Percentiles rank a stretch among this genome's conserved stretches.
phyloP scores from a whole-genome alignment of 2,888 invertebrate genomes.

The Ophion obscuratus region DNA sequence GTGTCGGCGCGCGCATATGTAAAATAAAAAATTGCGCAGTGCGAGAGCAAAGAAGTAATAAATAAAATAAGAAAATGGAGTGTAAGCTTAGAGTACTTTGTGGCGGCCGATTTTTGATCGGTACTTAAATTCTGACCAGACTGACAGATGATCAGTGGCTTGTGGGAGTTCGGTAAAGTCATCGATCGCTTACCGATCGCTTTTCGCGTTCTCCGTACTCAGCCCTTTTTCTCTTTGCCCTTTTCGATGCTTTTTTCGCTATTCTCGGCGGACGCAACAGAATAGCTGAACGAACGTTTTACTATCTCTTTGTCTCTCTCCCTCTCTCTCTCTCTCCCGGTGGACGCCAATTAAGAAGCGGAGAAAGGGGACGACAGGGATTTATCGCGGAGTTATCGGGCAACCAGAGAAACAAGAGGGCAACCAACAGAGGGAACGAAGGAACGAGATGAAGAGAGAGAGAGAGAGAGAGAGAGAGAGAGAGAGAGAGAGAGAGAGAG shows the following conservation, averaged over 20 bases:
- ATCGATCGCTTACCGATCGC: background rate
- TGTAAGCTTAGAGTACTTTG: no score
- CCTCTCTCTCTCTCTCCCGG: slow-evolving; percentile 22
- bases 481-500: slow-evolving; percentile 42
- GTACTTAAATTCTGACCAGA: background rate
- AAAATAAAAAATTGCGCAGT: background rate
- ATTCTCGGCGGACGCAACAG: slow-evolving; percentile 8
- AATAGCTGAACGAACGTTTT: slow-evolving; percentile 29
- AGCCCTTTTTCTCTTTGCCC: background rate
- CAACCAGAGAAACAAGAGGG: slow-evolving; percentile 56
- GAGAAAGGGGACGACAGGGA: slow-evolving; percentile 73
- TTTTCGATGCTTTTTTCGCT: background rate
- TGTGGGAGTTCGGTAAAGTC: no score
- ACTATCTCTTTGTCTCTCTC: background rate
- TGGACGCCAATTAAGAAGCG: slow-evolving; percentile 76
- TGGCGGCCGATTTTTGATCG: no score
- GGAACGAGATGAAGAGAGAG: background rate
- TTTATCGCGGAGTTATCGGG: slow-evolving; percentile 77
- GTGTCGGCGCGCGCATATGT: no score
- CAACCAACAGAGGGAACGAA: slow-evolving; percentile 39
- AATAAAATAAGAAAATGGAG: no score
- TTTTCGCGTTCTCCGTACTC: background rate
- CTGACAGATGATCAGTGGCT: background rate
- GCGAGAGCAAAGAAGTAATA: no score
- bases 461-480: slow-evolving; percentile 13